Evolutionary conservation across 2,888 invertebrate species (phyloP), one percentile per base, ranked within the genome.

Genomic region (Anthrax anthrax): DNA sequence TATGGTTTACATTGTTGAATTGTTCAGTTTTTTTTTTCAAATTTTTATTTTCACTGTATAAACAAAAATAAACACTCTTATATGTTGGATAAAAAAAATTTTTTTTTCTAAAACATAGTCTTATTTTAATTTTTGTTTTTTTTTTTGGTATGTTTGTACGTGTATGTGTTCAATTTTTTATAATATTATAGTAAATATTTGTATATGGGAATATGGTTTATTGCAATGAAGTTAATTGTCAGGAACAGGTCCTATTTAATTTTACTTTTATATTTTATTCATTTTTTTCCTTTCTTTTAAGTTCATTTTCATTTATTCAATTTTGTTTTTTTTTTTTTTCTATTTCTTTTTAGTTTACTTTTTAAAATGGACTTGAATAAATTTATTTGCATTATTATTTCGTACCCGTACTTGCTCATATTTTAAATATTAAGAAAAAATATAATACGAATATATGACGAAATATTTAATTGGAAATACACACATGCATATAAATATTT

Each of bases 1-100:
- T 46, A 46, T 46, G 37, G 46, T 46, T 37, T 37, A 37, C 46
- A 37, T 46, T 46, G 46, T 46, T 46, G 46, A 46, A 41, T 41
- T 34, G 34, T 45, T 45, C 36, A 1, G 12, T 32, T 32, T 12
- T 9, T 32, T 12, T 32, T 12, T 32, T 32, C 9, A 12, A 3
- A 32, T 12, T 32, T 12, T 32, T 32, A 12, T 12, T 12, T 17
- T 42, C n/a, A n/a, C n/a, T n/a, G n/a, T n/a, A n/a, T n/a, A n/a
- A n/a, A n/a, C n/a, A n/a, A n/a, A n/a, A n/a, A n/a, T n/a, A n/a
- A n/a, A n/a, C n/a, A n/a, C n/a, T n/a, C n/a, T n/a, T n/a, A n/a
- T n/a, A n/a, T n/a, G n/a, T n/a, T n/a, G n/a, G n/a, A n/a, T n/a
- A n/a, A n/a, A n/a, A n/a, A n/a, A n/a, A n/a, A n/a, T n/a, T n/a